Percentiles rank a stretch among this genome's conserved stretches.
These are phyloP conservation scores for Limulus polyphemus DNA, from an alignment of 2,888 invertebrate species.

Conservation along the genomic window DNA sequence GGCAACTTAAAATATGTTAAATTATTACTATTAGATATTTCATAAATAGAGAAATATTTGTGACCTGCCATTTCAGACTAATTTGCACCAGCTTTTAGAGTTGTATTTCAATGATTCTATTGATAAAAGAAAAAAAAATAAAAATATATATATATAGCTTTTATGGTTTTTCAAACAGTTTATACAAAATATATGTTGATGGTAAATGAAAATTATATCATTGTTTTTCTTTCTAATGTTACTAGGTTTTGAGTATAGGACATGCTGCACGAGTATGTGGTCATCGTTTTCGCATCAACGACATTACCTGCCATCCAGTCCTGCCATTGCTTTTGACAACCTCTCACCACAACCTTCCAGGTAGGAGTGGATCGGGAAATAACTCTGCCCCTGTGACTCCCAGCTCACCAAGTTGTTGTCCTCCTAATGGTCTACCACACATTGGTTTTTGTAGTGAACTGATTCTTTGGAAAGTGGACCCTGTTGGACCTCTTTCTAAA, in stretches of 20 bases:
- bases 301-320: constrained; percentile 96
- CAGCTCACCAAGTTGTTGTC: constrained; percentile 8
- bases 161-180: too few species aligned
- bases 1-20: too few species aligned
- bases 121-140: too few species aligned
- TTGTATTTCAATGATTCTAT: too few species aligned
- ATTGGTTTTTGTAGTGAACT: constrained; percentile 86
- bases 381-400: constrained; percentile 13
- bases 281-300: constrained; percentile 91
- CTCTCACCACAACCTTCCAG: constrained; percentile 82
- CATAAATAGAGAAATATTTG: too few species aligned
- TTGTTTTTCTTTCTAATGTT: too few species aligned
- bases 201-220: too few species aligned
- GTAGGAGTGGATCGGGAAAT: constrained; percentile 13
- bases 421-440: constrained; percentile 4
- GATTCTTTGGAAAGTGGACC: constrained; percentile 95
- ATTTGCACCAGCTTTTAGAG: too few species aligned
- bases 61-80: too few species aligned
- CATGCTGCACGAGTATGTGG: constrained; percentile 96
- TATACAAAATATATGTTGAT: too few species aligned
- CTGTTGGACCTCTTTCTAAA: constrained; percentile 93
- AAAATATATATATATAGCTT: too few species aligned
- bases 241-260: constrained; percentile 67
- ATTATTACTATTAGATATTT: too few species aligned
- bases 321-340: constrained; percentile 89